Evolutionary conservation across 1,140 invertebrate genomes (phyloP).

Genomic region (Drosophila neocordata): DNA sequence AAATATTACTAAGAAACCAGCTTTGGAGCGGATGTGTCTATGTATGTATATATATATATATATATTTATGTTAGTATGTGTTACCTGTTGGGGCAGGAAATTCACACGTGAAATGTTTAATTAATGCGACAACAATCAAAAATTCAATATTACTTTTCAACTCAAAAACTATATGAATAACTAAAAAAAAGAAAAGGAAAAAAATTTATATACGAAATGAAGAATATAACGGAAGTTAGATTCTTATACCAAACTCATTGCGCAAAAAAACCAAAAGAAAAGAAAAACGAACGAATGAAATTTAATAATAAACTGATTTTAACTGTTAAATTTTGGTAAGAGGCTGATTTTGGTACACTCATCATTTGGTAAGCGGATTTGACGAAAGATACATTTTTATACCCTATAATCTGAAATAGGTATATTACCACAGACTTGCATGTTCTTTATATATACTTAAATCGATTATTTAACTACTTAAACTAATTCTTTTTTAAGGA

Average conservation of each 20-base stretch:
- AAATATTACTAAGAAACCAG: background rate
- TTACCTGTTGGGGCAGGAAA: constrained; percentile 59
- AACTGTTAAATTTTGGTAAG: constrained; percentile 2
- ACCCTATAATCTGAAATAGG: background rate
- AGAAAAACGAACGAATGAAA: background rate
- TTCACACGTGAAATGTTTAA: constrained; percentile 68
- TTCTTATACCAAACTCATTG: constrained; percentile 3
- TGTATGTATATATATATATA: constrained; percentile 15
- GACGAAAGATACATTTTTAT: background rate
- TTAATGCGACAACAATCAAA: constrained; percentile 38
- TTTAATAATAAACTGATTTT: constrained; percentile 14
- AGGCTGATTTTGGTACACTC: background rate
- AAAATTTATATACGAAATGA: background rate
- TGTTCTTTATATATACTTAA: no score
- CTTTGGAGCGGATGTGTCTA: constrained; percentile 44
- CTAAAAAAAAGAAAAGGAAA: background rate
- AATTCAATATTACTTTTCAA: constrained; percentile 5
- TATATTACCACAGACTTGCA: no score
- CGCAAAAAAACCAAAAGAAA: background rate
- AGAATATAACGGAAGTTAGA: constrained; percentile 8
- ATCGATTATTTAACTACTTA: no score
- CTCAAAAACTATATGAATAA: background rate
- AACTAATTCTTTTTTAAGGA: no score
- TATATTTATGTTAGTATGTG: constrained; percentile 27
- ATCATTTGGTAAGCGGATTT: background rate